A percentile compares a stretch with the other conserved stretches of the same genome.
These are phyloP conservation scores for Drosophila neonasuta DNA, from an alignment of 2,888 invertebrate genomes.

Conservation along the genomic window DNA sequence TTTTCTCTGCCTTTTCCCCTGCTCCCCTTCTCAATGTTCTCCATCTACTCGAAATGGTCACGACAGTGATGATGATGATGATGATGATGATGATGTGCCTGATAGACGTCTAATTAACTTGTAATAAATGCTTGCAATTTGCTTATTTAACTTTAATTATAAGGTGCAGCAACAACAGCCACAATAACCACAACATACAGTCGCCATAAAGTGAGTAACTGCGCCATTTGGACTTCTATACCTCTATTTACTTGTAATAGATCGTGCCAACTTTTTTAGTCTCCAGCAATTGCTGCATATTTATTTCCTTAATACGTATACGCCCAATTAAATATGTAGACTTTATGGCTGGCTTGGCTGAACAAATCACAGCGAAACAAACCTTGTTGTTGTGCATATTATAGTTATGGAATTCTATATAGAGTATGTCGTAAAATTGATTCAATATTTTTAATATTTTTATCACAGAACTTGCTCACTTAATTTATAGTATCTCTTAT, in stretches of 20 bases:
- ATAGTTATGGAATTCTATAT: neutral
- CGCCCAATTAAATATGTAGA: constrained; percentile 15
- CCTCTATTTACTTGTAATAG: constrained; percentile 15
- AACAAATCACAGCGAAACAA: neutral
- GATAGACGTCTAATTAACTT: constrained; percentile 76
- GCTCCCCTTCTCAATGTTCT: neutral
- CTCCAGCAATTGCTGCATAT: constrained; percentile 10
- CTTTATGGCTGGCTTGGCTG: neutral
- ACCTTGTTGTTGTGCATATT: too few relatives aligned
- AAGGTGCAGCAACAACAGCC: constrained; percentile 47
- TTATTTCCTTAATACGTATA: constrained; percentile 4
- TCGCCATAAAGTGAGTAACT: constrained; percentile 53
- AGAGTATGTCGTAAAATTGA: neutral
- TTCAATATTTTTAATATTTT: neutral
- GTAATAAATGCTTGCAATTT: constrained; percentile 78
- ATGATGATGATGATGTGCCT: constrained; percentile 66
- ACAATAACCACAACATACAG: constrained; percentile 18
- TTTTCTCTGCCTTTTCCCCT: neutral
- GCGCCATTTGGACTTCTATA: constrained; percentile 35
- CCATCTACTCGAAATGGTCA: constrained; percentile 13
- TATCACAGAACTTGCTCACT: too few relatives aligned
- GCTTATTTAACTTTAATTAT: constrained; percentile 75
- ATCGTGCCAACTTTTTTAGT: constrained; percentile 4
- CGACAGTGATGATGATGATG: constrained; percentile 29
- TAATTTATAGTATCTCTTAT: neutral